Evolutionary conservation across 2,888 invertebrate genomes (phyloP).

Genomic region (Pseudococcus viburni): DNA sequence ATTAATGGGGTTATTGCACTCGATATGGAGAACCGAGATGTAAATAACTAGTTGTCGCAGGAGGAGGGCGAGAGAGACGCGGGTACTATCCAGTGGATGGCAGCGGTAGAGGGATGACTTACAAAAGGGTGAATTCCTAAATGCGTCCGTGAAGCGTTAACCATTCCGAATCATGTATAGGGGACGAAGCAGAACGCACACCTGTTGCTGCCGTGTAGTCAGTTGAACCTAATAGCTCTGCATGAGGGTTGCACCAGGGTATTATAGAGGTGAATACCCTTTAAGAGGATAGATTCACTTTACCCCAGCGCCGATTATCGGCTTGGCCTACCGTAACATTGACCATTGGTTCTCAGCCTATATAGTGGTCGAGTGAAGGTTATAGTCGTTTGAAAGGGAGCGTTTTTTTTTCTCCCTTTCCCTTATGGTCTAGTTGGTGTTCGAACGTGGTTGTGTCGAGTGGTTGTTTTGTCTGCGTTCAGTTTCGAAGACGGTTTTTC

Average conservation of each 20-base stretch:
- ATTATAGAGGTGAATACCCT: constrained; percentile 60
- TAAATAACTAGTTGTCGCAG: constrained; percentile 55
- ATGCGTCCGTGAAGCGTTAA: constrained; percentile 52
- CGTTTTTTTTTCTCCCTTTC: constrained; percentile 1
- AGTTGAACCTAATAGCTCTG: constrained; percentile 2
- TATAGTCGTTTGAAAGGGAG: constrained; percentile 6
- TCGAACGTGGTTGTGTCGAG: neutral
- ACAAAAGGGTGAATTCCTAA: constrained; percentile 52
- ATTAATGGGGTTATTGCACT: constrained; percentile 65
- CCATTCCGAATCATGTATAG: neutral
- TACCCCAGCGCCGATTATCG: constrained; percentile 34
- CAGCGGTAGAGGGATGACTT: constrained; percentile 14
- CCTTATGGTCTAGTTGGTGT: neutral
- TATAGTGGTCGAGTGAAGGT: constrained; percentile 1
- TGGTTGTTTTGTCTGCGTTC: neutral
- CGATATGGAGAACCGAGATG: constrained; percentile 34
- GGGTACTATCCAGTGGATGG: neutral
- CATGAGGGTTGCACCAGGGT: constrained; percentile 56
- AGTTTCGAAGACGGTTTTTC: neutral
- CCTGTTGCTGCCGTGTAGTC: constrained; percentile 61
- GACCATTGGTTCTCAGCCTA: constrained; percentile 54
- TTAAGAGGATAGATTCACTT: constrained; percentile 47
- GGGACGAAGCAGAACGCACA: constrained; percentile 56
- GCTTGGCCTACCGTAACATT: constrained; percentile 62
- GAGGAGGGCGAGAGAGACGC: neutral